These are phyloP conservation scores for Phragmatobia fuliginosa DNA, from an alignment of 2,888 invertebrate genomes.

Conservation along the genomic window DNA sequence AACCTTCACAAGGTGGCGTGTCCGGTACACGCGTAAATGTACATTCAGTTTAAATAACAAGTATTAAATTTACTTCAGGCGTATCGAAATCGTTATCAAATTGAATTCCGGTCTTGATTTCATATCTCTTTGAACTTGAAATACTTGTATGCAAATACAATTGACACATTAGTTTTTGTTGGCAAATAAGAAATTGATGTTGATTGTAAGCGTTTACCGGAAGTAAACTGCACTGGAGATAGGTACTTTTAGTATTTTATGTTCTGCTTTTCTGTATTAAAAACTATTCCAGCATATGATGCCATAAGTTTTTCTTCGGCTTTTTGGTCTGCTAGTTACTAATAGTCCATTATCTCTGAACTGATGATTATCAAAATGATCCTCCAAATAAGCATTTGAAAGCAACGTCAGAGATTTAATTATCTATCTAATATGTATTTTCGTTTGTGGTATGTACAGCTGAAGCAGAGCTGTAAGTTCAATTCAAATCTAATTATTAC, in stretches of 20 bases:
- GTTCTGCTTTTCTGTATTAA: background rate
- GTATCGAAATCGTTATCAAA: constrained; percentile 15
- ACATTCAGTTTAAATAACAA: background rate
- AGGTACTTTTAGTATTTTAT: background rate
- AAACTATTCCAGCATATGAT: background rate
- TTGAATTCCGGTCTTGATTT: constrained; percentile 19
- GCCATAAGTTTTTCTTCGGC: background rate
- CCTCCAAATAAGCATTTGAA: background rate
- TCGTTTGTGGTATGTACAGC: too few species aligned
- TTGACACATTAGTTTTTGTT: background rate
- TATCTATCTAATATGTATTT: too few species aligned
- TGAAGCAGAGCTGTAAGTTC: too few species aligned
- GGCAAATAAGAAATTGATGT: background rate
- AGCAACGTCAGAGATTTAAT: too few species aligned
- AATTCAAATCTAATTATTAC: too few species aligned
- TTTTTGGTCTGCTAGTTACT: background rate
- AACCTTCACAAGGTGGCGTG: constrained; percentile 7
- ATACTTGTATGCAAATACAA: background rate
- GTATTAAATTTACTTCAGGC: constrained; percentile 1
- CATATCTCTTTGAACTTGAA: constrained; percentile 28
- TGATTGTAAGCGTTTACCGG: background rate
- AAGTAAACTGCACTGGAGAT: background rate
- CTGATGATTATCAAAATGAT: background rate
- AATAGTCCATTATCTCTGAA: background rate
- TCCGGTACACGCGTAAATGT: constrained; percentile 5